Evolutionary conservation across 2,888 invertebrate genomes (phyloP).

Genomic region (Cinara cedri): DNA sequence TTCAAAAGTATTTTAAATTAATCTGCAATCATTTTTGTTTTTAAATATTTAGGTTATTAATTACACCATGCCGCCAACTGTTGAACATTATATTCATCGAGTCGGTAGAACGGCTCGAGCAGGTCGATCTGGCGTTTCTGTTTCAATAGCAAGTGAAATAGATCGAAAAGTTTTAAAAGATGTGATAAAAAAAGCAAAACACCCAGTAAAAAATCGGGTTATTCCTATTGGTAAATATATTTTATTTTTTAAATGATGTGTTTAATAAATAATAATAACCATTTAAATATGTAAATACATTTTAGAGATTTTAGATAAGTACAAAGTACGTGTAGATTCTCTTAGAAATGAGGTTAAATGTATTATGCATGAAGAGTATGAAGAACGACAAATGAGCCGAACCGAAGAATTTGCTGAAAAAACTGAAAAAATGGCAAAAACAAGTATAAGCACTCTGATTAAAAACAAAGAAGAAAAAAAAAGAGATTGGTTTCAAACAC

Average conservation of each 20-base stretch:
- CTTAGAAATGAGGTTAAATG: slow-evolving; percentile 81
- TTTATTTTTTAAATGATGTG: background rate
- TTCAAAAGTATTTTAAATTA: too few species aligned
- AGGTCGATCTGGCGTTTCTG: slow-evolving; percentile 89
- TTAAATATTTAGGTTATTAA: slow-evolving; percentile 73
- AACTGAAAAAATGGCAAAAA: slow-evolving; percentile 70
- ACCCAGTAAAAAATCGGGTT: slow-evolving; percentile 84
- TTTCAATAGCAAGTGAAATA: slow-evolving; percentile 91
- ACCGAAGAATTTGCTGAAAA: slow-evolving; percentile 84
- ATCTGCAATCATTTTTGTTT: background rate
- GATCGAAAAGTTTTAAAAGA: slow-evolving; percentile 91
- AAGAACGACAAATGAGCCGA: slow-evolving; percentile 79
- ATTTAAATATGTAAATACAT: background rate
- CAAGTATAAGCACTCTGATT: slow-evolving; percentile 61
- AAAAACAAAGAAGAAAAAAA: slow-evolving; percentile 61
- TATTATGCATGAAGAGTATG: slow-evolving; percentile 83
- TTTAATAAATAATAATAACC: background rate
- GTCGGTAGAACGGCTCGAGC: slow-evolving; percentile 97
- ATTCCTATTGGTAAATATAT: slow-evolving; percentile 72
- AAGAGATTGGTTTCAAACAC: slow-evolving; percentile 86
- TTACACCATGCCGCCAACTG: slow-evolving; percentile 90
- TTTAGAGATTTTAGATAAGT: slow-evolving; percentile 85
- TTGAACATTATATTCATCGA: slow-evolving; percentile 95
- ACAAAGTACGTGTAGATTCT: slow-evolving; percentile 73
- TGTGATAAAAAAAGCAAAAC: slow-evolving; percentile 83